Evolutionary conservation across 64 coral and sea anemone species (phyloP).

Genomic region (Actinia equina): DNA sequence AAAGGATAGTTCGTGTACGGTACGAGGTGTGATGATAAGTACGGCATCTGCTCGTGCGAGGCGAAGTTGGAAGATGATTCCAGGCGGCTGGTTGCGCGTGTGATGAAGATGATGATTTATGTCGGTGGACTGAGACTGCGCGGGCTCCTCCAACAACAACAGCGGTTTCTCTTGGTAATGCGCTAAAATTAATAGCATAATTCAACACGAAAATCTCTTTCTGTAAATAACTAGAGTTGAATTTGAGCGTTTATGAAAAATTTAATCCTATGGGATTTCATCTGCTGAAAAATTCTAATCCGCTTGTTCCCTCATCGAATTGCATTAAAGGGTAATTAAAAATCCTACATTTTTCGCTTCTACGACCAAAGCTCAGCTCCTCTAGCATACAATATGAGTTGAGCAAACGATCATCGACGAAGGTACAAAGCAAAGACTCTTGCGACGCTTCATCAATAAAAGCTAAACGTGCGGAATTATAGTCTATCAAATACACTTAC

Average conservation of each 20-base stretch:
- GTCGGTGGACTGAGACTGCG: background rate
- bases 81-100: background rate
- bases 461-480: background rate
- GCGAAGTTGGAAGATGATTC: background rate
- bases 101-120: background rate
- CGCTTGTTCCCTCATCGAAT: no score
- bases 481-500: constrained; percentile 28
- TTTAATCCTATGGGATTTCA: no score
- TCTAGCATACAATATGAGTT: background rate
- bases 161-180: constrained; percentile 14
- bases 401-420: background rate
- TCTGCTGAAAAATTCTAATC: no score
- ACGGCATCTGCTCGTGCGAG: constrained; percentile 12
- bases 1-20: constrained; percentile 17
- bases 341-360: no score
- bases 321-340: no score
- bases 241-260: no score
- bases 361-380: no score
- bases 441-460: background rate
- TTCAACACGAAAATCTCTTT: no score
- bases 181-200: background rate
- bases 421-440: background rate
- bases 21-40: constrained; percentile 13
- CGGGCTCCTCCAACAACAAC: constrained; percentile 12
- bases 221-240: no score